Evolutionary conservation across 2,888 invertebrate species (phyloP).

Genomic region (Dilophus febrilis): DNA sequence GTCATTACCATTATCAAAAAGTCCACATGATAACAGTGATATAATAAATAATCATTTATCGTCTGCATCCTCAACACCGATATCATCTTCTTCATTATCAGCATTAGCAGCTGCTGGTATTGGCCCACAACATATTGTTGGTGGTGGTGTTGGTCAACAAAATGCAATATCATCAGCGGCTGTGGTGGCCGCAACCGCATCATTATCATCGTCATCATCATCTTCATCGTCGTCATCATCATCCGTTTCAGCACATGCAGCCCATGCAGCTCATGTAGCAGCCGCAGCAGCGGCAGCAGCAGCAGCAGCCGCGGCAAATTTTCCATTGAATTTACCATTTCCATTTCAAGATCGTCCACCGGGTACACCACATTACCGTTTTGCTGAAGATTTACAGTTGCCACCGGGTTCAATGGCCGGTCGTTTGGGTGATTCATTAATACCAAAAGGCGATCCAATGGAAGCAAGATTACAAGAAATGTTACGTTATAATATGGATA

Average conservation of each 20-base stretch:
- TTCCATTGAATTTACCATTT: conserved; percentile 39
- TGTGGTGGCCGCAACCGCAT: conserved; percentile 25
- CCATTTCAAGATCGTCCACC: conserved; percentile 66
- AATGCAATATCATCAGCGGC: conserved; percentile 36
- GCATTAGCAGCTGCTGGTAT: conserved; percentile 10
- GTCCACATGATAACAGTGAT: conserved; percentile 35
- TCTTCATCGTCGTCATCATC: conserved; percentile 11
- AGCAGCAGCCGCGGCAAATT: conserved; percentile 23
- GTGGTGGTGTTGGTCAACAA: no score
- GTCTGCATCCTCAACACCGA: conserved; percentile 15
- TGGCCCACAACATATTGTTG: no score
- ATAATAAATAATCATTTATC: conserved; percentile 18
- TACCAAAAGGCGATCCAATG: conserved; percentile 87
- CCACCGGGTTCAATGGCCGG: conserved; percentile 71
- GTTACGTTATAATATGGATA: conserved; percentile 89
- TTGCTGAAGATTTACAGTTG: conserved; percentile 65
- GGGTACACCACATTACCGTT: conserved; percentile 47
- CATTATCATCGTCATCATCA: no score
- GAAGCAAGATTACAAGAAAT: conserved; percentile 85
- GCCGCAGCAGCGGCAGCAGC: conserved; percentile 20
- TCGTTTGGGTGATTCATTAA: conserved; percentile 72
- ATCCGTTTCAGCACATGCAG: conserved; percentile 21
- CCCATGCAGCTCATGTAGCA: conserved; percentile 13
- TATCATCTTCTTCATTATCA: conserved; percentile 23
- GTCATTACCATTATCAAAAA: conserved; percentile 31